Percentiles rank a stretch among this genome's conserved stretches.
Evolutionary conservation across 2,797 vertebrate species (phyloP).

Genomic region (Myoxocephalus aenaeus): DNA sequence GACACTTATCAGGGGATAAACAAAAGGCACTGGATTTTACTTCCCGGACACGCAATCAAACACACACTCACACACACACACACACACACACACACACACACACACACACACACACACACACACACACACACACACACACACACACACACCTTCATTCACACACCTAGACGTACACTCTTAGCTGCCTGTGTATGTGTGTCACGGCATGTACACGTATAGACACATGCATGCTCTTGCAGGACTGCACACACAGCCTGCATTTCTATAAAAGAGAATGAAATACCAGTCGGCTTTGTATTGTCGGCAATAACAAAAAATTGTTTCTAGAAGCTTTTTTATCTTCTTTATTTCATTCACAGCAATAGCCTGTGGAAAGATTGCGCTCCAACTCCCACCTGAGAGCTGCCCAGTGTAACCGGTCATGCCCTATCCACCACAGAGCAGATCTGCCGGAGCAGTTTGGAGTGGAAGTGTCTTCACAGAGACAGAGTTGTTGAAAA

Average conservation of each 20-base stretch:
- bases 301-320: conserved; percentile 25
- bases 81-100: neutral
- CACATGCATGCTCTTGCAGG: conserved; percentile 11
- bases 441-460: conserved; percentile 36
- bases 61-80: conserved; percentile 12
- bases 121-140: conserved; percentile 18
- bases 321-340: conserved; percentile 21
- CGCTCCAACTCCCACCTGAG: conserved; percentile 34
- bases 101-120: conserved; percentile 14
- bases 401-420: conserved; percentile 56
- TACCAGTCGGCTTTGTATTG: neutral
- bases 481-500: conserved; percentile 19
- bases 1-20: conserved; percentile 70
- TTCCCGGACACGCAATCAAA: conserved; percentile 40
- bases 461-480: conserved; percentile 46
- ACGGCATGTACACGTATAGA: neutral
- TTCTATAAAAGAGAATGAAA: conserved; percentile 20
- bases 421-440: conserved; percentile 41
- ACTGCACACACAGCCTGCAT: conserved; percentile 17
- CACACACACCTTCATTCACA: neutral
- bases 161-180: neutral
- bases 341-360: conserved; percentile 33
- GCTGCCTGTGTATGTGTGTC: neutral
- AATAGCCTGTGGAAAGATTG: conserved; percentile 43
- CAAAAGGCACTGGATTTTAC: conserved; percentile 59